Conservation (phyloP, 2,797 vertebrate species). For the Siniperca obscura region DNA sequence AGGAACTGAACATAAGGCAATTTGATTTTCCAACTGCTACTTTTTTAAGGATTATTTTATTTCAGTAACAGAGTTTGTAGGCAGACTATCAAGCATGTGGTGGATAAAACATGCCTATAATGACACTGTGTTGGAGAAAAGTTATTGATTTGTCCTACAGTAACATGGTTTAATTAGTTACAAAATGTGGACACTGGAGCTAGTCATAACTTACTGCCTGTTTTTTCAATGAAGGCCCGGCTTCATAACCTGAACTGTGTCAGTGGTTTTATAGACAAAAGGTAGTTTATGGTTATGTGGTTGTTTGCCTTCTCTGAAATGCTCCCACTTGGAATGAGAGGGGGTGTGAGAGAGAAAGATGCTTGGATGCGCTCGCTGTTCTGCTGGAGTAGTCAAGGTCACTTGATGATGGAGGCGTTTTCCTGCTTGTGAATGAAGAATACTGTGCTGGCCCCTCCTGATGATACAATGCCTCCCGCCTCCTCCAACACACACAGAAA, state of each 20-base stretch:
- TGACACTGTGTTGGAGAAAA: slow-evolving; percentile 22
- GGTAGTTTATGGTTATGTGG: slow-evolving; percentile 52
- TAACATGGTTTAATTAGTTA: slow-evolving; percentile 55
- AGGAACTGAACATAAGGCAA: background rate
- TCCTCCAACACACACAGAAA: slow-evolving; percentile 45
- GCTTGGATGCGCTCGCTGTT: slow-evolving; percentile 48
- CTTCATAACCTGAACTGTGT: slow-evolving; percentile 50
- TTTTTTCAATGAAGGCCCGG: slow-evolving; percentile 21
- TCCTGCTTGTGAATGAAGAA: slow-evolving; percentile 78
- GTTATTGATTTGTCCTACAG: slow-evolving; percentile 70
- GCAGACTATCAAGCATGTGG: slow-evolving; percentile 24
- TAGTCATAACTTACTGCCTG: slow-evolving; percentile 27
- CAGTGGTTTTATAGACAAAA: slow-evolving; percentile 54
- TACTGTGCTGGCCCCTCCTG: slow-evolving; percentile 54
- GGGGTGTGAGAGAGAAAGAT: slow-evolving; percentile 45
- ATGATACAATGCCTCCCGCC: slow-evolving; percentile 52
- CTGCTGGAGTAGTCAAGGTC: slow-evolving; percentile 75
- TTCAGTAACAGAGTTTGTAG: slow-evolving; percentile 3
- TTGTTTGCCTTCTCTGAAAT: slow-evolving; percentile 60
- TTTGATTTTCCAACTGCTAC: slow-evolving; percentile 17
- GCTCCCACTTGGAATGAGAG: slow-evolving; percentile 61
- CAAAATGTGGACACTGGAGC: slow-evolving; percentile 54
- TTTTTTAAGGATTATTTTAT: slow-evolving; percentile 26
- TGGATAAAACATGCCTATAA: slow-evolving; percentile 26
- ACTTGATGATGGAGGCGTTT: slow-evolving; percentile 74